Base-by-base conservation (phyloP, 2,113 vertebrate genomes). In the Nansenia antarctica region DNA sequence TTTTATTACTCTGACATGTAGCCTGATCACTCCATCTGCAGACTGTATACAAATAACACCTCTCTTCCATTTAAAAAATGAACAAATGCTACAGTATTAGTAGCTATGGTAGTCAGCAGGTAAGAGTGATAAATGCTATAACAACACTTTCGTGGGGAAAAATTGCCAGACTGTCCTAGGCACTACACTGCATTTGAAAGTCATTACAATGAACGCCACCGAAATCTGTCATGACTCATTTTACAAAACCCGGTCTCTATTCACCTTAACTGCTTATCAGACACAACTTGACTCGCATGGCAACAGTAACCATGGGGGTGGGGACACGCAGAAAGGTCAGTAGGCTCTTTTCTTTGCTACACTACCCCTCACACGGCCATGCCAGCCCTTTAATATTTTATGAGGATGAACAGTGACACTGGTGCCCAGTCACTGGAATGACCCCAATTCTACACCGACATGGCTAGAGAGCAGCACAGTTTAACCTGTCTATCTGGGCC, bases 321-420 rank as follows among this genome's bases (percentile, higher is more conserved):
- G 47, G n/a, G 67, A 74, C 58, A 59, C 31, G 67, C 64, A 72
- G 69, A 72, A 73, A 79, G 78, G 85, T 84, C 80, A 78, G 70
- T 35, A 70, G 79, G 30, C n/a, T 71, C 71, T 69, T 62, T 62
- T 81, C 60, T 65, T 63, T 65, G 71, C 79, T 79, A 82, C 65
- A 27, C 64, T 71, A 80, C 64, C 65, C 61, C 34, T 35, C 34
- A 35, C 34, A 35, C 34, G 6, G 11, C 34, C 1, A 5, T 63
- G 72, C 76, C 78, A 81, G 57, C n/a, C n/a, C 65, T 53, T 54
- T 67, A 85, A 90, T 89, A 83, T 85, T 89, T 89, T 52, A 89
- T 83, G 42, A 77, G 78, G 65, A 69, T 73, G 84, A 81, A 76
- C 65, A 79, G 81, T 80, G 76, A 85, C 86, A 82, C 75, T 74